A percentile compares a stretch with the other conserved stretches of the same genome.
Conservation (phyloP, 2,797 vertebrate species). For the Pogoniulus pusillus region DNA sequence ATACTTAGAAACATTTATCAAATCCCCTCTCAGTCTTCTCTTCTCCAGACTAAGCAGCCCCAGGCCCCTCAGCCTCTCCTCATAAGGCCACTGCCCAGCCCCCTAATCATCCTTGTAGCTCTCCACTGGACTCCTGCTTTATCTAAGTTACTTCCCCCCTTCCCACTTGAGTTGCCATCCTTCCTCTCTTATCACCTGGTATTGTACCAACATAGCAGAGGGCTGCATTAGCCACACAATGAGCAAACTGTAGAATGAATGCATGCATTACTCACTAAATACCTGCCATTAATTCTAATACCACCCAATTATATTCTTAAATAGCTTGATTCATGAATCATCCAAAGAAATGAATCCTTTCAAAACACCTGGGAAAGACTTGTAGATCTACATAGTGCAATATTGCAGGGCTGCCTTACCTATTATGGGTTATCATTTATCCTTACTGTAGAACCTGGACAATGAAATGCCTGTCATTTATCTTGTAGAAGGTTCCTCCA, state of each 20-base stretch:
- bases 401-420: background rate
- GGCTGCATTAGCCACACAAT: background rate
- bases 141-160: background rate
- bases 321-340: slow-evolving; percentile 43
- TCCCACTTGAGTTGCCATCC: background rate
- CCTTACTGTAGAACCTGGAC: background rate
- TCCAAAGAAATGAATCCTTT: slow-evolving; percentile 42
- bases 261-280: background rate
- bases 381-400: background rate
- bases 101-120: no score
- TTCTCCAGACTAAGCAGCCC: no score
- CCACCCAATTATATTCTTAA: slow-evolving; percentile 32
- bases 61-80: no score
- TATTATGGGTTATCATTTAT: slow-evolving; percentile 51
- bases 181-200: background rate
- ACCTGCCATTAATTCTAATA: slow-evolving; percentile 49
- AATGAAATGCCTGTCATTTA: slow-evolving; percentile 1
- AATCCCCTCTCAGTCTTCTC: no score
- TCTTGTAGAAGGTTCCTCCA: background rate
- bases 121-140: no score
- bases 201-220: background rate
- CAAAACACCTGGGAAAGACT: slow-evolving; percentile 6
- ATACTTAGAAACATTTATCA: no score
- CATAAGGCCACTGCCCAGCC: no score
- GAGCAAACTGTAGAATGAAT: background rate